Evolutionary conservation across 2,797 vertebrate species (phyloP), one percentile per base, ranked within the genome.

Genomic region (Pangasius sanitwongsei): DNA sequence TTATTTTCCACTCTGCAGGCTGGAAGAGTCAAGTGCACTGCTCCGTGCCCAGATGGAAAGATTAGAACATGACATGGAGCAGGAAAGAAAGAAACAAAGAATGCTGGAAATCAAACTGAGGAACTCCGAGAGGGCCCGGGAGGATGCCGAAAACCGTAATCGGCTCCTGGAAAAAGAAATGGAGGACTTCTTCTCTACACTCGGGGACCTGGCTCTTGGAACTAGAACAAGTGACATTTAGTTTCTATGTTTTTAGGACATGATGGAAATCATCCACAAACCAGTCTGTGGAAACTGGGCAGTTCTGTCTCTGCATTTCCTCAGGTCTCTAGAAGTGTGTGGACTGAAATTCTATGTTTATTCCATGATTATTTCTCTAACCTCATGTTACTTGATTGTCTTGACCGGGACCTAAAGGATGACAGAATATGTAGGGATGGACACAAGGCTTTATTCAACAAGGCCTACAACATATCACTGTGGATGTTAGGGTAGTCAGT

Each of bases 71-170:
- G 97, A 98, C 92, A 95, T 99, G 96, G 97, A 98, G 89, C 97
- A 98, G 93, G 98, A 99, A 89, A 96, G 94, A 92, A 98, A 97
- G 93, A 97, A 96, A 92, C 96, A 97, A 78, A 94, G 92, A 0
- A 97, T 99, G 97, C 93, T 99, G 92, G 97, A 99, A 93, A 99
- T 99, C 93, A 98, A 97, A 93, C 95, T 99, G 34, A 95, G 98
- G n/a, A 99, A 99, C 95, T 97, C 98, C 0, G 98, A 99, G 90
- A 95, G 98, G 0, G 98, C 98, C 0, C 95, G 97, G 0, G 96
- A 98, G 90, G 98, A 99, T 0, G 98, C 98, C 0, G 98, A 98
- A 93, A 97, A 96, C 88, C 97, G 98, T 59, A 99, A 99, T 94
- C 95, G 93, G 16, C 96, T 98, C 28, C 95, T 99, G 86, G 98